Base-by-base conservation (phyloP, 92 coral and sea anemone species). In the Heliopora coerulea region DNA sequence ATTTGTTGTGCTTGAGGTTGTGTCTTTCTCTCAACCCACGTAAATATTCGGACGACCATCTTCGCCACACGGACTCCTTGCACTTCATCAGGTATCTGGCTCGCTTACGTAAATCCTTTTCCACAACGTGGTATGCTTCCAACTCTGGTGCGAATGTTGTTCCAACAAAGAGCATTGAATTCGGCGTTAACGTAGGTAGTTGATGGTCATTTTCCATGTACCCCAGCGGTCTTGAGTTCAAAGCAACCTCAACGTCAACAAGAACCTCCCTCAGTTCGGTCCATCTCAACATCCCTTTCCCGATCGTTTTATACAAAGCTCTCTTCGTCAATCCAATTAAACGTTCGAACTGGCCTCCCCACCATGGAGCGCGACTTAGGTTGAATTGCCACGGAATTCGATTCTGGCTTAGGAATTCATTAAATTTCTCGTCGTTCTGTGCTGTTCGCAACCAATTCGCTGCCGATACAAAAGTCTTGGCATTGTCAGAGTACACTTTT, bases 361-460 rank as follows among this genome's bases (percentile, higher is more conserved):
- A 27, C 20, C 67, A 61, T 13, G 67, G 67, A 42, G 67, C 67
- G 20, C 67, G 40, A 31, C 67, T 30, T n/a, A 61, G 23, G 42
- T 61, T 61, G 21, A 61, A 61, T 41, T 61, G 32, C 67, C 67
- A 61, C 1, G 2, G 20, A 10, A 61, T 61, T 27, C 15, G 37
- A 0, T 61, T 12, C 37, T 10, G 3, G 3, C 11, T 18, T 10
- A 61, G 21, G n/a, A 28, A 19, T 4, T 30, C 42, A 5, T 61
- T 37, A 13, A 30, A 27, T 15, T 33, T 27, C 24, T 61, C 67
- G 44, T 61, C 67, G 15, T 31, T 61, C 46, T 30, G 42, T 21
- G 37, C 44, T 13, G 32, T 3, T 21, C 15, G 28, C 24, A 61
- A 30, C 67, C 67, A 61, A 5, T 61, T 61, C n/a, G 67, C 67